Evolutionary conservation across 2,797 vertebrate genomes (phyloP).

Genomic region (Microctenopoma stevenorrisi): DNA sequence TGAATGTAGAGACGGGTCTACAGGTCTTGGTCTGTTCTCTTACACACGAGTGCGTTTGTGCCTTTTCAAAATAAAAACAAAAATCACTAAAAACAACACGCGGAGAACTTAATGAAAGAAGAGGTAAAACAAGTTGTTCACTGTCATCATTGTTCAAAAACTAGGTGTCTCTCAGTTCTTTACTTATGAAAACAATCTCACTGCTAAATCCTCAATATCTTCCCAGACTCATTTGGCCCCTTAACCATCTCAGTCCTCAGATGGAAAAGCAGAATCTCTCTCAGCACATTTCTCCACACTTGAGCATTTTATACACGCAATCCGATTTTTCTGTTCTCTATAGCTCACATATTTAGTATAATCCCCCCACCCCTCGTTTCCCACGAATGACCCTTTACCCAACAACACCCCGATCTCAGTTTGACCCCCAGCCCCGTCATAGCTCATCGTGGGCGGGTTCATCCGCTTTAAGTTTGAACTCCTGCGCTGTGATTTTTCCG

Average conservation of each 20-base stretch:
- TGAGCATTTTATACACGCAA: conserved; percentile 20
- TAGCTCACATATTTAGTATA: conserved; percentile 23
- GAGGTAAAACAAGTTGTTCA: conserved; percentile 56
- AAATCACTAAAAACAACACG: conserved; percentile 31
- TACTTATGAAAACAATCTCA: conserved; percentile 6
- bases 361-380: neutral
- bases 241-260: conserved; percentile 26
- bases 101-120: conserved; percentile 26
- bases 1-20: neutral
- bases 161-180: conserved; percentile 9
- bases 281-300: conserved; percentile 3
- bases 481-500: conserved; percentile 90
- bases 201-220: conserved; percentile 14
- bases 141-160: conserved; percentile 37
- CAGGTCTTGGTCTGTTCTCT: conserved; percentile 45
- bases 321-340: conserved; percentile 10
- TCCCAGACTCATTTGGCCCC: conserved; percentile 13
- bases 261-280: conserved; percentile 19
- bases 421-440: conserved; percentile 76
- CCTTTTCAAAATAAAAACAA: conserved; percentile 54
- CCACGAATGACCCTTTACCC: conserved; percentile 40
- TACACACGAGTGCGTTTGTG: conserved; percentile 53
- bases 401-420: conserved; percentile 31
- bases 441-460: conserved; percentile 93
- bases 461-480: conserved; percentile 96